These are phyloP conservation scores for Tor tambroides DNA, from an alignment of 2,113 vertebrate species.

Conservation along the genomic window DNA sequence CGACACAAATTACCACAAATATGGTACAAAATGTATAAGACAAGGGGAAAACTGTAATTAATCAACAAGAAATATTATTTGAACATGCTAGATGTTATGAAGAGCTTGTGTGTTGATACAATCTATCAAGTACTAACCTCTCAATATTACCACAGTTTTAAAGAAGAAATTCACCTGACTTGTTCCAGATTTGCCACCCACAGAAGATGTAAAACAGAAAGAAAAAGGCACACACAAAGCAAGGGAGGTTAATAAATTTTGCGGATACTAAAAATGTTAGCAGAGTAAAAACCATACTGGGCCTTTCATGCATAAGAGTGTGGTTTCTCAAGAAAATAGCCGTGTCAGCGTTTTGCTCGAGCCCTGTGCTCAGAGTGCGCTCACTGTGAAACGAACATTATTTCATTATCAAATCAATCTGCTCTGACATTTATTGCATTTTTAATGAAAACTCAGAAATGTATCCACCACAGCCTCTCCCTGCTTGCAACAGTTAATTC, in stretches of 20 bases:
- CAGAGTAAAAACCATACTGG: conserved; percentile 21
- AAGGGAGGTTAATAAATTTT: background rate
- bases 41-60: background rate
- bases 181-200: background rate
- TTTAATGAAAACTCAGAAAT: conserved; percentile 64
- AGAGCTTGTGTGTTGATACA: background rate
- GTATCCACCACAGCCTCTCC: conserved; percentile 49
- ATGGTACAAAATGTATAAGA: background rate
- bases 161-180: too few relatives aligned
- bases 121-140: too few relatives aligned
- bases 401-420: conserved; percentile 73
- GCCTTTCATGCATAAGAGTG: conserved; percentile 40
- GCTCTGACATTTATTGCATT: conserved; percentile 68
- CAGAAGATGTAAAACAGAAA: background rate
- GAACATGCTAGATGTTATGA: background rate
- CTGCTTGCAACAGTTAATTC: conserved; percentile 44
- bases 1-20: background rate
- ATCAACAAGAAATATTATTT: background rate
- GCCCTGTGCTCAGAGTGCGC: conserved; percentile 49
- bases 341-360: conserved; percentile 56
- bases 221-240: background rate
- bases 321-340: conserved; percentile 50
- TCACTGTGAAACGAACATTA: conserved; percentile 55
- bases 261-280: conserved; percentile 15
- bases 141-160: too few relatives aligned